Conservation (phyloP, 2,888 invertebrate species). For the Tyria jacobaeae region DNA sequence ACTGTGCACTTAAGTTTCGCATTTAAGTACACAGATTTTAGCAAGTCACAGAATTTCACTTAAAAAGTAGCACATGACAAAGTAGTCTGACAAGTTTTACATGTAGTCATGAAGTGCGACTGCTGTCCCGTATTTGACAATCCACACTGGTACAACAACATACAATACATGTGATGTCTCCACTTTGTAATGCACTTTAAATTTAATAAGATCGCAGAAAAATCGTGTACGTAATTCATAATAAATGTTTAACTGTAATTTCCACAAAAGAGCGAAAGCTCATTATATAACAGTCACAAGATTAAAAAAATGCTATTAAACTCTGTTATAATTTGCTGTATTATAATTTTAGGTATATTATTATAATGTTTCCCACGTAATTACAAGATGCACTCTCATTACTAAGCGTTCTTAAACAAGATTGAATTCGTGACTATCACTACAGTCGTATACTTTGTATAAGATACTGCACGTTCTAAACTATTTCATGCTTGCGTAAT, state of each 20-base stretch:
- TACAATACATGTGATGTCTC: slow-evolving; percentile 43
- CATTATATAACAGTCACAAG: slow-evolving; percentile 42
- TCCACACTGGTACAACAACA: slow-evolving; percentile 36
- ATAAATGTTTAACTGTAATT: slow-evolving; percentile 37
- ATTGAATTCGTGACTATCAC: slow-evolving; percentile 68
- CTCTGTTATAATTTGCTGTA: slow-evolving; percentile 27
- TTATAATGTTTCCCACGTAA: slow-evolving; percentile 48
- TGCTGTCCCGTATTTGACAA: slow-evolving; percentile 49
- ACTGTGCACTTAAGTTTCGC: background rate
- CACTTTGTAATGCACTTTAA: slow-evolving; percentile 34
- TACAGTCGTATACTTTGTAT: slow-evolving; percentile 58
- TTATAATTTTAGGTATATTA: slow-evolving; percentile 45
- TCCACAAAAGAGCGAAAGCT: slow-evolving; percentile 46
- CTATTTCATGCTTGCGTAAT: slow-evolving; percentile 56
- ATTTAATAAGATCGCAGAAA: slow-evolving; percentile 33
- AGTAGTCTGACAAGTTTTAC: slow-evolving; percentile 49
- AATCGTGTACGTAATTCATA: slow-evolving; percentile 29
- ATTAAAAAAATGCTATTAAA: slow-evolving; percentile 35
- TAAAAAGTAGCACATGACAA: slow-evolving; percentile 46
- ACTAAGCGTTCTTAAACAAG: slow-evolving; percentile 47
- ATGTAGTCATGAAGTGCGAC: slow-evolving; percentile 49
- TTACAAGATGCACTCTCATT: slow-evolving; percentile 52
- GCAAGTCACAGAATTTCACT: slow-evolving; percentile 51
- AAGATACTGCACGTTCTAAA: slow-evolving; percentile 56
- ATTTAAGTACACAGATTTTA: slow-evolving; percentile 49